phyloP scores from a whole-genome alignment of 2,113 vertebrate species.

The Pycnonotus jocosus region DNA sequence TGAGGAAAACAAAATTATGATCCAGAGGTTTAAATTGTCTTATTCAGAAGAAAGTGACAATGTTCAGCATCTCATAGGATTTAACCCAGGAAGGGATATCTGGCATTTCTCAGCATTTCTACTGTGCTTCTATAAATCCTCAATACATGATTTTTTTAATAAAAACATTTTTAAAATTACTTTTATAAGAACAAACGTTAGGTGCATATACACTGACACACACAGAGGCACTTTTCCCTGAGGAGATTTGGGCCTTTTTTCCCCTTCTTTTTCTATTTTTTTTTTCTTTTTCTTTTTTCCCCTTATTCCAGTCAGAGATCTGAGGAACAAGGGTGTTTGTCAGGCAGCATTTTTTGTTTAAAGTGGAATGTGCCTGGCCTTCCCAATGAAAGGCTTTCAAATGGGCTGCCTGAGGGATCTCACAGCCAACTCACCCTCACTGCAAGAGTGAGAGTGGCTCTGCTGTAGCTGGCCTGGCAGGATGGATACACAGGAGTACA shows the following conservation, averaged over 20 bases:
- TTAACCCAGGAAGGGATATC: neutral
- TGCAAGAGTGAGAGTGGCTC: neutral
- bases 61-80: neutral
- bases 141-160: neutral
- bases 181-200: neutral
- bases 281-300: rapidly evolving
- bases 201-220: neutral
- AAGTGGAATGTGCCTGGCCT: slow-evolving; percentile 4
- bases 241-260: neutral
- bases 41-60: neutral
- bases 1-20: neutral
- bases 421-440: neutral
- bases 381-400: slow-evolving; percentile 32
- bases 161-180: rapidly evolving
- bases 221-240: neutral
- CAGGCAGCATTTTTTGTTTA: slow-evolving; percentile 1
- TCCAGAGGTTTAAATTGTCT: neutral
- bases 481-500: neutral
- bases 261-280: rapidly evolving
- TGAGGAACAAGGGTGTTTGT: slow-evolving; percentile 23
- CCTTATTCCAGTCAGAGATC: neutral
- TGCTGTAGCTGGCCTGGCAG: neutral
- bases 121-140: neutral
- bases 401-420: neutral
- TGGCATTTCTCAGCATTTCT: neutral